phyloP scores from a whole-genome alignment of 2,888 invertebrate genomes.

The Megalurothrips usitatus region DNA sequence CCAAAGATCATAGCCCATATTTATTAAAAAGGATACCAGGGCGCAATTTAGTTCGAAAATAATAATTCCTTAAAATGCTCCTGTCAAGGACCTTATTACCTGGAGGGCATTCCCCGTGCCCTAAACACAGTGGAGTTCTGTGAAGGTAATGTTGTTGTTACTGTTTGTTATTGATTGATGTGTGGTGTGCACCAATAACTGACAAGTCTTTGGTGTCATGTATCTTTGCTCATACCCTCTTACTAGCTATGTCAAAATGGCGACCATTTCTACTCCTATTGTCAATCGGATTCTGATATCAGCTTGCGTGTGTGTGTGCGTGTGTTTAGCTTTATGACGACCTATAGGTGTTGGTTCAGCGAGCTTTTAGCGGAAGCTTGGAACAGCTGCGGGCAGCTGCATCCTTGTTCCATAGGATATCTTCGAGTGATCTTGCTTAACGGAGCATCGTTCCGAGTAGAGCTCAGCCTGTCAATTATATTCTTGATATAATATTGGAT shows the following conservation, averaged over 20 bases:
- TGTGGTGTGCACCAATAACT: background rate
- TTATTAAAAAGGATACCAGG: too few species aligned
- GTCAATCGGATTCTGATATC: background rate
- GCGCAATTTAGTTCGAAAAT: too few species aligned
- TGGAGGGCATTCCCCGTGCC: background rate
- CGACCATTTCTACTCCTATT: background rate
- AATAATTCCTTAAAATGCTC: background rate
- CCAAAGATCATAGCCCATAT: too few species aligned
- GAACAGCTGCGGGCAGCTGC: constrained; percentile 9
- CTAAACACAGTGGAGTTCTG: background rate
- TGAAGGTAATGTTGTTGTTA: background rate
- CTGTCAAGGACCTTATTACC: background rate
- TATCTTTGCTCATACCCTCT: constrained; percentile 15
- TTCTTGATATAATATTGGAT: constrained; percentile 11
- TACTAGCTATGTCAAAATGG: background rate
- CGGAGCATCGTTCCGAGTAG: background rate
- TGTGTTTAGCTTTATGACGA: background rate
- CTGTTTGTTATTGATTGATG: background rate
- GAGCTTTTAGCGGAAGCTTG: background rate
- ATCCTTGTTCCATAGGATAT: background rate
- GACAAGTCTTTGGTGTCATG: background rate
- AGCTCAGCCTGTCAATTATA: constrained; percentile 16
- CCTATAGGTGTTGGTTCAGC: background rate
- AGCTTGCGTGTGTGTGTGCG: background rate
- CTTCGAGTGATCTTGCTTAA: background rate